Percentiles rank a stretch among this genome's conserved stretches.
Evolutionary conservation across 1,140 invertebrate species (phyloP).

Genomic region (Proctacanthus coquilletti): DNA sequence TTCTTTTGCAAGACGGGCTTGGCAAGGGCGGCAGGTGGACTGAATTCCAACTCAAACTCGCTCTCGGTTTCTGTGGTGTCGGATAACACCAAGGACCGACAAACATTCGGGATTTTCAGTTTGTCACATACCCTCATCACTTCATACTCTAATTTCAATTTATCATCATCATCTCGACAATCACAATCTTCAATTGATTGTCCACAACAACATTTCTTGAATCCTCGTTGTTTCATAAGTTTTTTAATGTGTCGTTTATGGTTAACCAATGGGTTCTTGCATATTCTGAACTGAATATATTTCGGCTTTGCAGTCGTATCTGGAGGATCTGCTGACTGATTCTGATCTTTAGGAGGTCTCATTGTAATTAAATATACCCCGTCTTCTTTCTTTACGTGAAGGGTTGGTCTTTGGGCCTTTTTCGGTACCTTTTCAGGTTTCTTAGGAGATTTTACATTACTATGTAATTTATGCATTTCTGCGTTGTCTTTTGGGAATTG

Average conservation of each 20-base stretch:
- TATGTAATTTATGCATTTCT: no score
- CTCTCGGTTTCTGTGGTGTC: constrained; percentile 22
- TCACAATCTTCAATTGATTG: constrained; percentile 16
- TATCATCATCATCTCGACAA: constrained; percentile 24
- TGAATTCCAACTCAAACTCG: constrained; percentile 25
- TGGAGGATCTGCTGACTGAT: constrained; percentile 9
- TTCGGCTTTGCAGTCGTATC: constrained; percentile 23
- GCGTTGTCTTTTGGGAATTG: constrained; percentile 20
- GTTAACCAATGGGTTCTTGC: constrained; percentile 14
- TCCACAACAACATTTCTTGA: constrained; percentile 22
- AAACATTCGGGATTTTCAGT: constrained; percentile 10
- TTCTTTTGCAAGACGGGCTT: constrained; percentile 15
- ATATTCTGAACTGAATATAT: constrained; percentile 22
- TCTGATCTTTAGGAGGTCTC: constrained; percentile 16
- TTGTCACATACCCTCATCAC: constrained; percentile 13
- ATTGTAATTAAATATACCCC: constrained; percentile 21
- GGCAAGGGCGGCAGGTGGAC: constrained; percentile 23
- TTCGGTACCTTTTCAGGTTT: constrained; percentile 5
- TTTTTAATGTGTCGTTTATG: constrained; percentile 17
- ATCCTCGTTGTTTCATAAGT: constrained; percentile 20
- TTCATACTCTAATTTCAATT: constrained; percentile 14
- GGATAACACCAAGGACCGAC: constrained; percentile 13
- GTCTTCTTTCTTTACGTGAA: constrained; percentile 24
- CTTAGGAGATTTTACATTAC: constrained; percentile 13
- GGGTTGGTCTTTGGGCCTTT: constrained; percentile 18